A percentile compares a stretch with the other conserved stretches of the same genome.
Conservation (phyloP, 1,140 invertebrate species). For the Drosophila kikkawai region DNA sequence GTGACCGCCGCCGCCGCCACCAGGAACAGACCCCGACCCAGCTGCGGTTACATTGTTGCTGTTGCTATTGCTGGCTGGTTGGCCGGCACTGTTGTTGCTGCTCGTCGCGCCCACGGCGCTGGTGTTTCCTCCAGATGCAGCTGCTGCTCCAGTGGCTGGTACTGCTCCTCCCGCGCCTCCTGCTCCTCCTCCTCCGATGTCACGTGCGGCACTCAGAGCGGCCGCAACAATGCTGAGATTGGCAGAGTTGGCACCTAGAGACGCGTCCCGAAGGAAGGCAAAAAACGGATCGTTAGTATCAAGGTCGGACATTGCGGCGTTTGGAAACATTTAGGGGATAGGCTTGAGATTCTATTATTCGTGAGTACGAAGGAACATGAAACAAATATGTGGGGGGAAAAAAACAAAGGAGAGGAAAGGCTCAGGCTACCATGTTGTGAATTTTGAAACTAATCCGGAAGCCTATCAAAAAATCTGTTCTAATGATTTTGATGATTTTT, state of each 20-base stretch:
- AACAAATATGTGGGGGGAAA: conserved; percentile 15
- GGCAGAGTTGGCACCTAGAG: conserved; percentile 61
- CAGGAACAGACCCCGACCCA: conserved; percentile 35
- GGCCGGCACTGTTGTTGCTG: conserved; percentile 58
- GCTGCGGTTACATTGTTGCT: conserved; percentile 59
- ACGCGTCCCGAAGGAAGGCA: conserved; percentile 13
- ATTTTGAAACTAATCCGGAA: conserved; percentile 1
- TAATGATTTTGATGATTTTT: background rate
- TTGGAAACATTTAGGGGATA: conserved; percentile 11
- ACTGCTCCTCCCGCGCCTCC: conserved; percentile 20
- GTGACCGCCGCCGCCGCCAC: conserved; percentile 24
- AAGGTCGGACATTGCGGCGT: conserved; percentile 25
- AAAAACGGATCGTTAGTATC: conserved; percentile 34
- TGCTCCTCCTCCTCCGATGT: conserved; percentile 44
- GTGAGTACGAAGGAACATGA: conserved; percentile 16
- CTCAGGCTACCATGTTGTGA: conserved; percentile 16
- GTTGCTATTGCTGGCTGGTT: conserved; percentile 44
- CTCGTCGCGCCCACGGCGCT: conserved; percentile 72
- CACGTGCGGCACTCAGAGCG: conserved; percentile 66
- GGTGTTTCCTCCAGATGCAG: conserved; percentile 38
- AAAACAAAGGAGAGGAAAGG: conserved; percentile 9
- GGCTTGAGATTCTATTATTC: conserved; percentile 4
- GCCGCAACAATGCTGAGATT: conserved; percentile 74
- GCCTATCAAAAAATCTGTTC: background rate
- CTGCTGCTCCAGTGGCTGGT: conserved; percentile 23